Evolutionary conservation across 2,113 vertebrate genomes (phyloP).

Genomic region (Lagopus leucura): DNA sequence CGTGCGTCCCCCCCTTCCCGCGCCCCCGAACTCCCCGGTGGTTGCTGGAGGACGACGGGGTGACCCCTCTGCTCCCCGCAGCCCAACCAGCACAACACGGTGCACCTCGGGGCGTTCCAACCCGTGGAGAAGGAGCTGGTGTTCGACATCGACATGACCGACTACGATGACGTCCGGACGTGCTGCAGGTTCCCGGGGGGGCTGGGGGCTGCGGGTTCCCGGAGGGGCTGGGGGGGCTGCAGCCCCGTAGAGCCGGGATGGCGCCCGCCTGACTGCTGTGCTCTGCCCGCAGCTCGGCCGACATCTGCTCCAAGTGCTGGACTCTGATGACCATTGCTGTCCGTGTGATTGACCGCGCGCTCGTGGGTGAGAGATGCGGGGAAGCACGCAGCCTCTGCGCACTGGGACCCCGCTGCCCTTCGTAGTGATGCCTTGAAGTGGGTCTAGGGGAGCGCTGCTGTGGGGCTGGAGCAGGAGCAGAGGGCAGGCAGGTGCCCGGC

Average conservation of each 20-base stretch:
- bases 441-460: fast-evolving
- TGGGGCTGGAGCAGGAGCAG: neutral
- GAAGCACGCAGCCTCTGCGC: fast-evolving
- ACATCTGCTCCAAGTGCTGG: slow-evolving; percentile 96
- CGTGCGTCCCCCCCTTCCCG: slow-evolving; percentile 63
- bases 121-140: slow-evolving; percentile 96
- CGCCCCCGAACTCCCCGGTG: neutral
- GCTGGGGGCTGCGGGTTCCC: slow-evolving; percentile 85
- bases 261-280: fast-evolving
- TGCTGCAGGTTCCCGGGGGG: slow-evolving; percentile 87
- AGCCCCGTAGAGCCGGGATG: fast-evolving
- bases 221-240: neutral
- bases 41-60: fast-evolving
- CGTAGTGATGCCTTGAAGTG: fast-evolving
- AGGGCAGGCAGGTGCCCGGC: fast-evolving
- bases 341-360: slow-evolving; percentile 87
- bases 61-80: slow-evolving; percentile 24
- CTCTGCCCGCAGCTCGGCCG: slow-evolving; percentile 85
- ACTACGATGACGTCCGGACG: slow-evolving; percentile 93
- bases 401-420: fast-evolving
- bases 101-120: slow-evolving; percentile 92
- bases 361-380: slow-evolving; percentile 79
- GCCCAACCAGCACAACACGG: slow-evolving; percentile 92
- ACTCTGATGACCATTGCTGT: slow-evolving; percentile 95
- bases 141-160: slow-evolving; percentile 98